A percentile compares a stretch with the other conserved stretches of the same genome.
Conservation (phyloP, 2,113 vertebrate species). For the Paradisaea rubra region DNA sequence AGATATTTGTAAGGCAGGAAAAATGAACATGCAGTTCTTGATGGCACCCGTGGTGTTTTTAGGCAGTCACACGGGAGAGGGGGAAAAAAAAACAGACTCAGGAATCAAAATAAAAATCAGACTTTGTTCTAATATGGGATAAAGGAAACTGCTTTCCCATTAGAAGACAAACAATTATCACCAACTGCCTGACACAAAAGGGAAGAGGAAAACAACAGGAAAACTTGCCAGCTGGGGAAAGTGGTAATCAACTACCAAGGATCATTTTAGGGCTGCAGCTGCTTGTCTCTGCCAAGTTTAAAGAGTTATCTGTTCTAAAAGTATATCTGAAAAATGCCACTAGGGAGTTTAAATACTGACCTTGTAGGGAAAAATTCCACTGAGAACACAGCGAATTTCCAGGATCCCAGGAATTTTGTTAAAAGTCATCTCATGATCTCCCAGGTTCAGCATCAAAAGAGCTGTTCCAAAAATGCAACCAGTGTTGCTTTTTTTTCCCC, state of each 20-base stretch:
- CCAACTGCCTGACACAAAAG: neutral
- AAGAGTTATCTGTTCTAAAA: slow-evolving; percentile 18
- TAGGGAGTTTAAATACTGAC: slow-evolving; percentile 33
- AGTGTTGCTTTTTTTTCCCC: neutral
- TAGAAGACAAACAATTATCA: slow-evolving; percentile 12
- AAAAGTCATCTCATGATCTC: neutral
- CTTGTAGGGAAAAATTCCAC: slow-evolving; percentile 54
- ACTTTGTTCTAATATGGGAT: neutral
- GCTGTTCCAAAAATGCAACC: slow-evolving; percentile 36
- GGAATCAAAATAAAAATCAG: neutral
- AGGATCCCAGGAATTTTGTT: neutral
- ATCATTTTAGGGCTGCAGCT: neutral
- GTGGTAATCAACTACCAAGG: neutral
- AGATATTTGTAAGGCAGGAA: neutral
- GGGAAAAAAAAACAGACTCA: neutral
- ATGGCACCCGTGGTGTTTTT: neutral
- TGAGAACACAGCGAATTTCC: neutral
- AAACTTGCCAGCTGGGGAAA: slow-evolving; percentile 3
- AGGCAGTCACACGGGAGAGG: neutral
- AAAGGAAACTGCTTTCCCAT: neutral
- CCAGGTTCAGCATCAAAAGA: slow-evolving; percentile 14
- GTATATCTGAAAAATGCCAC: neutral
- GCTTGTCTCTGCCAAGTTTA: neutral
- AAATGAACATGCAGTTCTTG: neutral
- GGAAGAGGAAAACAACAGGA: slow-evolving; percentile 34